Base-by-base conservation (phyloP, 2,888 invertebrate species). In the Philereme vetulata region DNA sequence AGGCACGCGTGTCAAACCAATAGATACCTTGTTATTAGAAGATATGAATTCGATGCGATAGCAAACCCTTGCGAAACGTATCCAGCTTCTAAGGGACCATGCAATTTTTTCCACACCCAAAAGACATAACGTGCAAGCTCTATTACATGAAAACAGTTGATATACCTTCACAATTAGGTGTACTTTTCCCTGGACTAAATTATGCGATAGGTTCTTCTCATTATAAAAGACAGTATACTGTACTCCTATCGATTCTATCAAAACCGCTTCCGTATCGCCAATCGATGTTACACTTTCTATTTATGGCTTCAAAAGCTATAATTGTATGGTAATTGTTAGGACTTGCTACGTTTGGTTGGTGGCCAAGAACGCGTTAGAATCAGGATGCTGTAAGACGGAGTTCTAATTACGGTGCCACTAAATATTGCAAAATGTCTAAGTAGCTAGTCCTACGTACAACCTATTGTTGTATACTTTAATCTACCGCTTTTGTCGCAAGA, bases 11-110 rank as follows among this genome's bases (percentile, higher is more conserved):
- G 68, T 70, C 66, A 70, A 58, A 62, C 60, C 62, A 60, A 65
- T 60, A 56, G 56, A 65, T 66, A 85, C 87, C 88, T 86, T 88
- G 86, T 90, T 90, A 91, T 91, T 91, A 91, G 85, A 84, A 82
- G 84, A 89, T 90, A 90, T 90, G 88, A 86, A 87, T 88, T 86
- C 86, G 87, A 88, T 83, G 84, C 85, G 86, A 89, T 90, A 85
- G 81, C 85, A 82, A 80, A 77, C 83, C 81, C 87, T 91, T 90
- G 84, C 90, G 86, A 90, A 91, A 91, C 88, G 80, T 72, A 43
- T 1, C 42, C 51, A 33, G 81, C 83, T 82, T 81, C 82, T 80
- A 82, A 86, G 83, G 87, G 82, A 85, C 85, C 84, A 85, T 83
- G 84, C 79, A 75, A 65, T 75, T 75, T 68, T 11, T 33, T 4